Percentiles rank a stretch among this genome's conserved stretches.
phyloP scores from a whole-genome alignment of 2,888 invertebrate species.

The Phlogophora meticulosa region DNA sequence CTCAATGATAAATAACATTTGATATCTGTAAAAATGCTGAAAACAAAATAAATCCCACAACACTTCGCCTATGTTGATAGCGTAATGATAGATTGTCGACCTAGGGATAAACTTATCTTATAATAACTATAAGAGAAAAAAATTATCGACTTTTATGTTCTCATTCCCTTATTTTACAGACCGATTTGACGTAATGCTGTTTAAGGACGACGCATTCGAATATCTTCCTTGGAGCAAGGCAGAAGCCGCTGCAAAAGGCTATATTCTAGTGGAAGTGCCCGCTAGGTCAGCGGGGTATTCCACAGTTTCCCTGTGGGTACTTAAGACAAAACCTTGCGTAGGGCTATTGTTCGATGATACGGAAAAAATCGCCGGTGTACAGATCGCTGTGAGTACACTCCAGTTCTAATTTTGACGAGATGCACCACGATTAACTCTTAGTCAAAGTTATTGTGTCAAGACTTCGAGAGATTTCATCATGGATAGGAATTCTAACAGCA shows the following conservation, averaged over 20 bases:
- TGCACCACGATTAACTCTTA: background rate
- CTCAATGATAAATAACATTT: too few relatives aligned
- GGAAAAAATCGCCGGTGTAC: background rate
- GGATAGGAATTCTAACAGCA: too few relatives aligned
- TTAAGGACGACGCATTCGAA: rapidly evolving
- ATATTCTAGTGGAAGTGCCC: background rate
- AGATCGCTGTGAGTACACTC: background rate
- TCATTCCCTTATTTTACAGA: constrained; percentile 11
- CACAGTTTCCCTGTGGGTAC: background rate
- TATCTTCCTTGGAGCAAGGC: background rate
- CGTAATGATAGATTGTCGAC: too few relatives aligned
- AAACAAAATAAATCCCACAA: too few relatives aligned
- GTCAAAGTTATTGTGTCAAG: too few relatives aligned
- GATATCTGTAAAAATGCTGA: too few relatives aligned
- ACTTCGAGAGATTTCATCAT: too few relatives aligned
- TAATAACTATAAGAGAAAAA: too few relatives aligned
- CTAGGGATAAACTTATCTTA: too few relatives aligned
- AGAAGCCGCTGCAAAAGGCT: rapidly evolving
- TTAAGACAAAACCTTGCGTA: rapidly evolving
- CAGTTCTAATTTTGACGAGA: background rate
- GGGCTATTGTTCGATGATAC: background rate
- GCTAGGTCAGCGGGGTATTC: background rate
- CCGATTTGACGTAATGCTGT: rapidly evolving
- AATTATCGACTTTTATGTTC: too few relatives aligned
- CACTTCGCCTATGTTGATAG: too few relatives aligned